phyloP scores from a whole-genome alignment of 2,113 vertebrate genomes.

The Mirza zaza region DNA sequence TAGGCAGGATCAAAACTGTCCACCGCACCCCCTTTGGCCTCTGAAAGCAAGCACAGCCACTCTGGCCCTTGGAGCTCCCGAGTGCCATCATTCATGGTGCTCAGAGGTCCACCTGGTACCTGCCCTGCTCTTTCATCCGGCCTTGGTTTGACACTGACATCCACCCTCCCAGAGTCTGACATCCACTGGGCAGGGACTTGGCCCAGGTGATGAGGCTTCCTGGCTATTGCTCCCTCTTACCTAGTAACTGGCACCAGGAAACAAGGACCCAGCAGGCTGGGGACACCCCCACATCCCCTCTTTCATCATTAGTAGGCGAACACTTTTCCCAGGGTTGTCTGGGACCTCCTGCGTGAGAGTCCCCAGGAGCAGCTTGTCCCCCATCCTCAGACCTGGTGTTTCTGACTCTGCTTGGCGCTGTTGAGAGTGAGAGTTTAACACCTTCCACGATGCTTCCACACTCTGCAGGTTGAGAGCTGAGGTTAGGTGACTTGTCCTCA shows the following conservation, averaged over 20 bases:
- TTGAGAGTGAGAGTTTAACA: not conserved
- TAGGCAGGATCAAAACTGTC: not conserved
- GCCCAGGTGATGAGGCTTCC: not conserved
- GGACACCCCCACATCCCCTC: not conserved
- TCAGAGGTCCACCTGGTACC: not conserved
- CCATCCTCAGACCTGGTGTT: not conserved
- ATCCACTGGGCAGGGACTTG: not conserved
- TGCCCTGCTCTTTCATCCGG: not conserved
- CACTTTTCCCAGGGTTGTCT: not conserved
- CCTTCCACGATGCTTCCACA: not conserved
- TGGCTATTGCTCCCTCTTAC: not conserved
- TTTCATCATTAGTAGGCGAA: not conserved
- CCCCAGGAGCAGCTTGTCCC: not conserved
- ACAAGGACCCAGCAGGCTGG: not conserved
- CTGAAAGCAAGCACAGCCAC: not conserved
- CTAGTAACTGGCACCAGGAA: not conserved
- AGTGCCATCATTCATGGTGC: not conserved
- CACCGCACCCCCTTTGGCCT: not conserved
- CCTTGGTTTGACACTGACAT: not conserved
- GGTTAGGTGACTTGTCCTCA: not conserved
- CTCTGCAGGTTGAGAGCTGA: rapidly evolving
- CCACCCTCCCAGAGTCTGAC: not conserved
- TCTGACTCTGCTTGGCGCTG: not conserved
- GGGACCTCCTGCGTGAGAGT: no score
- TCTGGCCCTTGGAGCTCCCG: not conserved